Percentiles rank a stretch among this genome's conserved stretches.
These are phyloP conservation scores for Carlito syrichta DNA, from an alignment of 2,113 vertebrate genomes.

Conservation along the genomic window DNA sequence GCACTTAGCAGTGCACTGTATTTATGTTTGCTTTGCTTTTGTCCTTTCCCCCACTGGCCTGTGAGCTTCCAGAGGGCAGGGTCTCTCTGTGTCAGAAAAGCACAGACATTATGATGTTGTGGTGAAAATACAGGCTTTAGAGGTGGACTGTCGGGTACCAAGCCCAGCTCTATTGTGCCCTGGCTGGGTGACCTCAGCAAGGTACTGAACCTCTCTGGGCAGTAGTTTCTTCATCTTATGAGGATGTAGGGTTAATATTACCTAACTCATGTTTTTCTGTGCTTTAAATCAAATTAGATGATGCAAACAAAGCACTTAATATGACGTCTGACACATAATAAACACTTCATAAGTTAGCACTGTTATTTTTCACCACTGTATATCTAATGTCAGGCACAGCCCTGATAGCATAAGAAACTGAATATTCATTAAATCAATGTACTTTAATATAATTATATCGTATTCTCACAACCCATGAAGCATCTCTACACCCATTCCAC, in stretches of 20 bases:
- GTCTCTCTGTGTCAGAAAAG: too few relatives aligned
- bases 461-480: background rate
- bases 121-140: background rate
- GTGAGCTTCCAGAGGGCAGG: background rate
- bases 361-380: background rate
- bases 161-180: background rate
- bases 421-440: background rate
- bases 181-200: background rate
- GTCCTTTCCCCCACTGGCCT: background rate
- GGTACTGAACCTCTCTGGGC: background rate
- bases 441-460: background rate
- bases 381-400: background rate
- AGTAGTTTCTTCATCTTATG: background rate
- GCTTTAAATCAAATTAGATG: background rate
- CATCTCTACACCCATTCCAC: fast-evolving
- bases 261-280: background rate
- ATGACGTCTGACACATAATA: background rate
- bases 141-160: background rate
- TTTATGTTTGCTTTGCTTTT: background rate
- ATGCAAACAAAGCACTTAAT: background rate
- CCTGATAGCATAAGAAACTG: background rate
- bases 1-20: background rate
- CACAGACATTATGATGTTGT: background rate
- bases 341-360: background rate
- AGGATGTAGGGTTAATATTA: background rate